Evolutionary conservation across 2,113 vertebrate genomes (phyloP), one percentile per base, ranked within the genome.

Genomic region (Columba janthina): DNA sequence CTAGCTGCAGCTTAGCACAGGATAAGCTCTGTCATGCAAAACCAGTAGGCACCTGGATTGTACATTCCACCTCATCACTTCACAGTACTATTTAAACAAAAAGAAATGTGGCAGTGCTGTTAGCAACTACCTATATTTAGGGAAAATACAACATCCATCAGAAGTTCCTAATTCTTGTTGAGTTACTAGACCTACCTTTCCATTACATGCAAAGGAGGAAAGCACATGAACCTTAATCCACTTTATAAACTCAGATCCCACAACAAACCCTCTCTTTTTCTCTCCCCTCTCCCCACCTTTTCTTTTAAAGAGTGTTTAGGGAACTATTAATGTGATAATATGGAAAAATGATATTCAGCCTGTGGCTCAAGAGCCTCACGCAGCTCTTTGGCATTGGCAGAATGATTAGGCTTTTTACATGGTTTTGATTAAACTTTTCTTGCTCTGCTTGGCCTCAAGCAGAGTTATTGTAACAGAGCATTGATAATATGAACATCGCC

Each of bases 291-390:
- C 85, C 22, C 42, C 56, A 96, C 76, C 79, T 96, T 90, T 86
- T 77, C 32, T 81, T 83, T 95, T 91, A 80, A 96, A 88, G 88
- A 88, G 90, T 71, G 38, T 92, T 94, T 74, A 91, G 90, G 93
- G 91, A 97, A 56, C 69, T 80, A 83, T 95, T 97, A 95, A 91
- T 84, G 88, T 94, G 92, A 96, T 96, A 96, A 96, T 86, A 94
- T 83, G 82, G 85, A 93, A 96, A 97, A 97, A 86, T 90, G 7
- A 96, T 93, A 96, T 90, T 92, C 88, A 93, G 95, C 93, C 94
- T 74, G 48, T 92, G 93, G 93, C 93, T 96, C 76, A 92, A 78
- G 72, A 97, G 96, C 76, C 92, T 95, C 88, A 84, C 61, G 90
- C 88, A 90, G 85, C 61, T 96, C 88, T 90, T 58, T 92, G 93